Evolutionary conservation across 1,140 invertebrate species (phyloP).

Genomic region (Portunus trituberculatus): DNA sequence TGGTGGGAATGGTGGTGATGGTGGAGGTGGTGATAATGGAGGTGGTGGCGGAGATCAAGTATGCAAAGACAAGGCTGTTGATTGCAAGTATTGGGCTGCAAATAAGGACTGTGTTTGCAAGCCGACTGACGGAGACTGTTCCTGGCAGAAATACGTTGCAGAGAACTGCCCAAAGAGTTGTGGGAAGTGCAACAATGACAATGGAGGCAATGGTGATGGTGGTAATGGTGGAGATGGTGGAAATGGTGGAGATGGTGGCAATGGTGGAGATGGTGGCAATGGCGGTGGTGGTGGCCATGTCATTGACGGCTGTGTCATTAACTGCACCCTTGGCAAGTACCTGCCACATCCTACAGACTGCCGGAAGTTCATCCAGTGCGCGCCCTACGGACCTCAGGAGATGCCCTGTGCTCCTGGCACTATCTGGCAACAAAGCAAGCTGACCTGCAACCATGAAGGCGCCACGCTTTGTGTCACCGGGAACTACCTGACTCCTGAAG

Average conservation of each 20-base stretch:
- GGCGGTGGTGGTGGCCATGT: not conserved
- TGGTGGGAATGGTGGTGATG: slow-evolving; percentile 22
- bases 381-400: slow-evolving; percentile 46
- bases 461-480: slow-evolving; percentile 31
- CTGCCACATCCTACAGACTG: slow-evolving; percentile 41
- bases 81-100: slow-evolving; percentile 56
- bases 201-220: not conserved
- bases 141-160: slow-evolving; percentile 55
- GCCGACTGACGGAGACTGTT: slow-evolving; percentile 51
- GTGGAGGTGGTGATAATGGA: not conserved
- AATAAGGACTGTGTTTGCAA: slow-evolving; percentile 67
- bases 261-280: not conserved
- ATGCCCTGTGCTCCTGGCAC: slow-evolving; percentile 32
- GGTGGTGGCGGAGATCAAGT: not conserved
- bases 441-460: slow-evolving; percentile 39
- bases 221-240: slow-evolving; percentile 38
- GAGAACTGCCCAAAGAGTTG: slow-evolving; percentile 43
- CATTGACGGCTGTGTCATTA: slow-evolving; percentile 31
- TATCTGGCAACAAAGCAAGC: slow-evolving; percentile 35
- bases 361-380: slow-evolving; percentile 58
- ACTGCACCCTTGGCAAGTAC: slow-evolving; percentile 37
- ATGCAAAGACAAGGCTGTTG: not conserved
- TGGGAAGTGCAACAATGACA: not conserved
- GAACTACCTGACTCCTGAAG: slow-evolving; percentile 9
- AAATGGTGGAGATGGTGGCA: not conserved